Conservation (phyloP, 2,797 vertebrate genomes). For the Hirundo rustica region DNA sequence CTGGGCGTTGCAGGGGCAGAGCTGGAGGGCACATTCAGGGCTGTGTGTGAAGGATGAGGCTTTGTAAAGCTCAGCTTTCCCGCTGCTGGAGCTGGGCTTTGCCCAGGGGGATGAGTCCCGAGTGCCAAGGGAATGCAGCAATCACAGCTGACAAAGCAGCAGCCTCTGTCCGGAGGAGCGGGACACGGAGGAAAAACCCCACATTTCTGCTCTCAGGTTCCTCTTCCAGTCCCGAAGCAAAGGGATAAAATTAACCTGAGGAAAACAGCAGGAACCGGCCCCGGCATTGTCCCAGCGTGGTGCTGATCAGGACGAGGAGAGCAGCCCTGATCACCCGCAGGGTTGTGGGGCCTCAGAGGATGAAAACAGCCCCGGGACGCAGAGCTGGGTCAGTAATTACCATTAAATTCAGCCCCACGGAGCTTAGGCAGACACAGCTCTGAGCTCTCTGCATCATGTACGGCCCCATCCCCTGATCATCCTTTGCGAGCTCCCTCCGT, state of each 20-base stretch:
- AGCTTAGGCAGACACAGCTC: background rate
- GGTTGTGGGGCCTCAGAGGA: background rate
- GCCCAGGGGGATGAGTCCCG: background rate
- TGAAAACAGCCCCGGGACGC: background rate
- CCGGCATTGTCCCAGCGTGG: background rate
- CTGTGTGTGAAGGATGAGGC: fast-evolving
- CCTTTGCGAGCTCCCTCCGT: background rate
- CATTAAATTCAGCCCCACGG: background rate
- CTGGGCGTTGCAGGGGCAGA: background rate
- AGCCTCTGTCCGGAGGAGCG: background rate
- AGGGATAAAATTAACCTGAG: background rate
- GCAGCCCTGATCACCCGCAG: background rate
- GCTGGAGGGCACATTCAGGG: background rate
- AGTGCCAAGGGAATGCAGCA: background rate
- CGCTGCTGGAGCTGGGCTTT: background rate
- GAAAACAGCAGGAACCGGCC: fast-evolving
- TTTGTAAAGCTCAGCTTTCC: background rate
- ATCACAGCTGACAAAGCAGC: background rate
- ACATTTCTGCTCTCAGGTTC: background rate
- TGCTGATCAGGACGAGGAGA: background rate
- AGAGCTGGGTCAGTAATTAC: background rate
- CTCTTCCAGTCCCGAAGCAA: background rate
- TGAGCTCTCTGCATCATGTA: background rate
- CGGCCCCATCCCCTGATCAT: background rate
- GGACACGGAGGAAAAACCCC: background rate